These are phyloP conservation scores for Larimichthys polyactis DNA, from an alignment of 2,113 vertebrate species.

Conservation along the genomic window DNA sequence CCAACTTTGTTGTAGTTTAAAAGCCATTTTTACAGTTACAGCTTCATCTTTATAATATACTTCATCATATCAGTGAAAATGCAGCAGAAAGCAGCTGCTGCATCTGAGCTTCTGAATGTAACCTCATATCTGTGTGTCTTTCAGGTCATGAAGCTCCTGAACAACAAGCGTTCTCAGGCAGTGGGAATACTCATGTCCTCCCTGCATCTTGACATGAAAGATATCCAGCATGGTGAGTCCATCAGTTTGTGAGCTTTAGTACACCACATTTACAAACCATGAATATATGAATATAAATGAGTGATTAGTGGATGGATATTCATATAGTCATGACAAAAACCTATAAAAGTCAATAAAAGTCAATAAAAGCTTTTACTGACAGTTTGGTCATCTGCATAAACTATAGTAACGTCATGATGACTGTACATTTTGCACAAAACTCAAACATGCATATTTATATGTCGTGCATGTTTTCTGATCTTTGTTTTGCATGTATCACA, in stretches of 20 bases:
- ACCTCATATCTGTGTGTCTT: slow-evolving; percentile 20
- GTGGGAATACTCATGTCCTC: slow-evolving; percentile 99
- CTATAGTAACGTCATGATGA: too few relatives aligned
- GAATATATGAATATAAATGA: too few relatives aligned
- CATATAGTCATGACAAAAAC: too few relatives aligned
- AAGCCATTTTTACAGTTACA: not conserved
- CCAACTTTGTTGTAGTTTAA: not conserved
- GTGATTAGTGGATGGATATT: too few relatives aligned
- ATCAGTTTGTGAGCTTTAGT: not conserved
- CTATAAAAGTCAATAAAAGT: not conserved
- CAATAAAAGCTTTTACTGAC: not conserved
- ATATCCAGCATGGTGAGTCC: slow-evolving; percentile 95
- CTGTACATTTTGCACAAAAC: not conserved
- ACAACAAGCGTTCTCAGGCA: slow-evolving; percentile 97
- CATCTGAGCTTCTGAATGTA: not conserved
- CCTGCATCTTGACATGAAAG: slow-evolving; percentile 97
- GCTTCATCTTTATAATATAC: not conserved
- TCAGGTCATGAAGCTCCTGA: slow-evolving; percentile 95
- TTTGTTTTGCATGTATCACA: not conserved
- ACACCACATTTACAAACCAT: too few relatives aligned
- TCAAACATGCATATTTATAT: not conserved
- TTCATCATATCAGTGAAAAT: not conserved
- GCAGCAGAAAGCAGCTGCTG: not conserved
- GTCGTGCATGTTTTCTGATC: not conserved
- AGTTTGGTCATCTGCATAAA: too few relatives aligned